Evolutionary conservation across 1,140 invertebrate species (phyloP).

Genomic region (Tetragnatha versicolor): DNA sequence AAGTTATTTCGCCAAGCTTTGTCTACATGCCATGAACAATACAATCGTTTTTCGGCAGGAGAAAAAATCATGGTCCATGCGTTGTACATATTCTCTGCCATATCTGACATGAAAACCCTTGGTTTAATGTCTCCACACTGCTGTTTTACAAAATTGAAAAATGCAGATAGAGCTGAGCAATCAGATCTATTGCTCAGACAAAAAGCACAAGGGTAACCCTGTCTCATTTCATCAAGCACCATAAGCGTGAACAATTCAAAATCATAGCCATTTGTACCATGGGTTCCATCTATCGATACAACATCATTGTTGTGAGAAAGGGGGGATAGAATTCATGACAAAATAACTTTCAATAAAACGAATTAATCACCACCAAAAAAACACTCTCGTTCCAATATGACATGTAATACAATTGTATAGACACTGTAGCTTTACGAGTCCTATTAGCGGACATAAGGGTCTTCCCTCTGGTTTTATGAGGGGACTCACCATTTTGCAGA

Average conservation of each 20-base stretch:
- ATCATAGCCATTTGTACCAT: slow-evolving; percentile 1
- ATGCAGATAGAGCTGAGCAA: not conserved
- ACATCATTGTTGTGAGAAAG: too few relatives aligned
- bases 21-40: slow-evolving; percentile 15
- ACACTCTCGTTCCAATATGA: too few relatives aligned
- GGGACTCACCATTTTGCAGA: too few relatives aligned
- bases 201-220: slow-evolving; percentile 25
- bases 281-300: too few relatives aligned
- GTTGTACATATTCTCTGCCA: slow-evolving; percentile 8
- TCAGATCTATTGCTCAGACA: not conserved
- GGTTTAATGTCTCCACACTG: not conserved
- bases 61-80: not conserved
- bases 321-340: too few relatives aligned
- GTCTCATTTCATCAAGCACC: not conserved
- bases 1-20: slow-evolving; percentile 17
- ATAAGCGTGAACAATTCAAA: slow-evolving; percentile 4
- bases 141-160: not conserved
- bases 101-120: slow-evolving; percentile 37
- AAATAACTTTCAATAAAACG: too few relatives aligned
- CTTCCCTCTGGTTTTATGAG: too few relatives aligned
- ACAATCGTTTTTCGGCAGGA: too few relatives aligned
- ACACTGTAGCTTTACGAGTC: too few relatives aligned
- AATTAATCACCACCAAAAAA: too few relatives aligned
- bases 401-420: too few relatives aligned
- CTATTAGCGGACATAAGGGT: too few relatives aligned